Evolutionary conservation across 2,888 invertebrate species (phyloP), one percentile per base, ranked within the genome.

Genomic region (Invenusta paracnida): DNA sequence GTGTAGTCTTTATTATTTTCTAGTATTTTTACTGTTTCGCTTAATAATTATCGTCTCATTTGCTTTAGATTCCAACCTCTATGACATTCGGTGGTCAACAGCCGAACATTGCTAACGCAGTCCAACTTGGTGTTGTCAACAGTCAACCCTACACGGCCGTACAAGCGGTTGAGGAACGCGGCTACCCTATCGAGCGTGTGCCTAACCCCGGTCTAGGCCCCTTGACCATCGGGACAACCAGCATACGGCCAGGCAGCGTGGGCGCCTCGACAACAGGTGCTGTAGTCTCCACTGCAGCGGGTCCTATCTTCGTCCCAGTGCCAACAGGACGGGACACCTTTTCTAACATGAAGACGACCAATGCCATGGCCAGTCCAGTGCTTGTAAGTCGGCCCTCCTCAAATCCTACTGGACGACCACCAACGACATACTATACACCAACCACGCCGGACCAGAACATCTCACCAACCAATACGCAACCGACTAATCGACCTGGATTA

Each of bases 351-450:
- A 73, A 73, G 27, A 23, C 73, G 23, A 23, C 27, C 23, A 73
- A 25, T 23, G 66, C 27, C 5, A 31, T 83, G 30, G 27, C 83
- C n/a, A 83, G 83, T 83, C 83, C 29, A 66, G 30, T 48, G 2
- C 66, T 83, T 17, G 66, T 83, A 5, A 48, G 83, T 48, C 1
- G 83, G 66, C 83, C 83, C 2, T 66, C 66, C 30, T 83, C 83
- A 1, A 83, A 83, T 83, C 83, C 83, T 1, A 73, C 73, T 13
- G 73, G 73, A 23, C 73, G 73, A 5, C 23, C 73, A 23, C 27
- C 73, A 5, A n/a, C n/a, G n/a, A n/a, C n/a, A n/a, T 73, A 73
- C 73, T 73, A 73, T 25, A 2, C 73, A 23, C 73, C 73, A 5
- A 73, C 73, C 2, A 73, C 73, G 2, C 73, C 73, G 11, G 73